phyloP scores from a whole-genome alignment of 2,113 vertebrate species.

The Oncorhynchus mykiss region DNA sequence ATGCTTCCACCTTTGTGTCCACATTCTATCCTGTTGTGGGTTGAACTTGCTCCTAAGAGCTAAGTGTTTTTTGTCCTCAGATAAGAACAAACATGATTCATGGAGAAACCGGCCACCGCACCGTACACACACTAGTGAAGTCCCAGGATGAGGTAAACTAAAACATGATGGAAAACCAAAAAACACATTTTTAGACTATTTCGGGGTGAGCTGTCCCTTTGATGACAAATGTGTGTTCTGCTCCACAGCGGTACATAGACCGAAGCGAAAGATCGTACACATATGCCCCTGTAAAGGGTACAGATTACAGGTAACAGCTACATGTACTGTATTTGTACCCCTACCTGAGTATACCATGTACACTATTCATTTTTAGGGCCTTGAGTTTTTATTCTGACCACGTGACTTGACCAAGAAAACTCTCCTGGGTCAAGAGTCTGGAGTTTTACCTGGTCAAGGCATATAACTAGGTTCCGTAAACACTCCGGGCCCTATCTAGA shows the following conservation, averaged over 20 bases:
- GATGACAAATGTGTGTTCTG: conserved; percentile 1
- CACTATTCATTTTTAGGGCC: not conserved
- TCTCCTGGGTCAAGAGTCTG: not conserved
- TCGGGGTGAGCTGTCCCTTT: not conserved
- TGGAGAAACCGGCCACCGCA: conserved; percentile 76
- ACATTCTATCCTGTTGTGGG: too few relatives aligned
- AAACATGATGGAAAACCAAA: not conserved
- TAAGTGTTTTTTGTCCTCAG: conserved; percentile 57
- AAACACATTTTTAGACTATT: not conserved
- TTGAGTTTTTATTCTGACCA: not conserved
- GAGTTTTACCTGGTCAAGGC: not conserved
- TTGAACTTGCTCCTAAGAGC: not conserved
- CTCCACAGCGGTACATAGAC: conserved; percentile 89
- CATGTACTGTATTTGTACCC: not conserved
- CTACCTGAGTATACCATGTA: not conserved
- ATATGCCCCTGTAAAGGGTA: conserved; percentile 85
- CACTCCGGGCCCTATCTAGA: not conserved
- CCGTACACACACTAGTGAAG: conserved; percentile 87
- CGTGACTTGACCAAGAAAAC: not conserved
- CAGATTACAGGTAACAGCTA: conserved; percentile 89
- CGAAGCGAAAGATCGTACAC: conserved; percentile 85
- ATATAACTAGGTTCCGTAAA: not conserved
- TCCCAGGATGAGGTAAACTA: conserved; percentile 93
- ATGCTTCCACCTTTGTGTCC: not conserved
- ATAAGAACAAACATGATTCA: conserved; percentile 94